Evolutionary conservation across 2,888 invertebrate genomes (phyloP), one percentile per base, ranked within the genome.

Genomic region (Sphaeridia pumilis): DNA sequence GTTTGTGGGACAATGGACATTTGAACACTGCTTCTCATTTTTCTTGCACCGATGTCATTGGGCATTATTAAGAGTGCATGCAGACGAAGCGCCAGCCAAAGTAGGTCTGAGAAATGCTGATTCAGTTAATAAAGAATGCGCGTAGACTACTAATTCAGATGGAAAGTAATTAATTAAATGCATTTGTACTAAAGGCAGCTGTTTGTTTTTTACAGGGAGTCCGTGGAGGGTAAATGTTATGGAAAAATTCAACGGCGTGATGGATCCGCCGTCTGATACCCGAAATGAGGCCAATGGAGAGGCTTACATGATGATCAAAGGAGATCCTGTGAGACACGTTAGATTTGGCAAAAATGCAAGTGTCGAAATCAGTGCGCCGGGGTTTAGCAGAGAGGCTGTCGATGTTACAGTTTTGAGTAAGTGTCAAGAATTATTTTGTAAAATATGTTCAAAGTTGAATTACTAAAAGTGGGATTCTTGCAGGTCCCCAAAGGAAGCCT

Each of bases 201-300:
- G 35, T 47, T 63, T 63, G 66, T 65, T 54, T 49, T 57, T 73
- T 74, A 49, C 74, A 89, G 89, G 90, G 67, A 92, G 90, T 74
- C 92, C 92, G 75, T 92, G 92, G 92, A 82, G 82, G 76, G 86
- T 92, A 69, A 82, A 84, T 74, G 86, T 92, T 71, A 84, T 88
- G 83, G 71, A 71, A 81, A 85, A 60, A 64, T 67, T 58, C 58
- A 67, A 68, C 77, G 63, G 58, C 25, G 78, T 69, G 68, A 73
- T 62, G 50, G 69, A 69, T 46, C 77, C 79, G 31, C 60, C 66
- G 53, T 47, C 54, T 35, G 51, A 56, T 55, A 27, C 36, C 46
- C 49, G 59, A 53, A 46, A 58, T 56, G 46, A 53, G 57, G 38
- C 50, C 4, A 36, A 46, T 4, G 28, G 22, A 22, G 53, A 34